These are phyloP conservation scores for Phenganax stokvisi DNA, from an alignment of 92 coral and sea anemone genomes.

Conservation along the genomic window DNA sequence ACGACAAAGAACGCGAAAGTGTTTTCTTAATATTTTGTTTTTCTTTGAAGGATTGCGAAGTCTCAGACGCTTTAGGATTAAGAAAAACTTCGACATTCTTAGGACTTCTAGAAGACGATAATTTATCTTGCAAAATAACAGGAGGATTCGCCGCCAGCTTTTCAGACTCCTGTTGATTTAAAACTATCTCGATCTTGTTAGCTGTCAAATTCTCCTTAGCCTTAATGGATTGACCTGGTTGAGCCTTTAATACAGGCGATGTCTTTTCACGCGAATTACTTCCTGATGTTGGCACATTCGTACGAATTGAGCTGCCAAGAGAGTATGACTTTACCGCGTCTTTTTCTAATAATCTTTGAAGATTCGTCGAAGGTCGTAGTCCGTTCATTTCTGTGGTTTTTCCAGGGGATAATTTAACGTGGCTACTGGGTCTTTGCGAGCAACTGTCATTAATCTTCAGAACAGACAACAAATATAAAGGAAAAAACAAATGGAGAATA, in stretches of 20 bases:
- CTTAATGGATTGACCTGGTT: constrained; percentile 11
- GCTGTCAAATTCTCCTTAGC: constrained; percentile 10
- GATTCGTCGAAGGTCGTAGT: not conserved
- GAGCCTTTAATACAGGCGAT: constrained; percentile 18
- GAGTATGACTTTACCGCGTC: constrained; percentile 44
- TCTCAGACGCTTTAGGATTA: constrained; percentile 2
- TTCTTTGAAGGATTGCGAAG: not conserved
- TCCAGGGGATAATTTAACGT: not conserved
- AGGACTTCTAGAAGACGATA: not conserved
- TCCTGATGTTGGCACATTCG: not conserved
- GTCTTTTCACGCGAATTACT: not conserved
- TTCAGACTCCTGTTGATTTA: not conserved
- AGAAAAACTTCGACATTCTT: not conserved
- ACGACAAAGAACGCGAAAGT: constrained; percentile 26
- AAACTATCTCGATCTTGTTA: not conserved
- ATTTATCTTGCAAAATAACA: not conserved
- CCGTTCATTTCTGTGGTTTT: not conserved
- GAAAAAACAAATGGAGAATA: not conserved
- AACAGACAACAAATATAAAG: not conserved
- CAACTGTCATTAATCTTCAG: constrained; percentile 3
- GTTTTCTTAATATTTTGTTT: constrained; percentile 22
- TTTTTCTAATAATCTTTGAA: constrained; percentile 23
- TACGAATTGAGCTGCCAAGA: constrained; percentile 39
- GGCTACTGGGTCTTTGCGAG: not conserved
- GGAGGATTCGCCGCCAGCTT: not conserved